A percentile compares a stretch with the other conserved stretches of the same genome.
Evolutionary conservation across 2,888 invertebrate genomes (phyloP).

Genomic region (Acronicta leporina): DNA sequence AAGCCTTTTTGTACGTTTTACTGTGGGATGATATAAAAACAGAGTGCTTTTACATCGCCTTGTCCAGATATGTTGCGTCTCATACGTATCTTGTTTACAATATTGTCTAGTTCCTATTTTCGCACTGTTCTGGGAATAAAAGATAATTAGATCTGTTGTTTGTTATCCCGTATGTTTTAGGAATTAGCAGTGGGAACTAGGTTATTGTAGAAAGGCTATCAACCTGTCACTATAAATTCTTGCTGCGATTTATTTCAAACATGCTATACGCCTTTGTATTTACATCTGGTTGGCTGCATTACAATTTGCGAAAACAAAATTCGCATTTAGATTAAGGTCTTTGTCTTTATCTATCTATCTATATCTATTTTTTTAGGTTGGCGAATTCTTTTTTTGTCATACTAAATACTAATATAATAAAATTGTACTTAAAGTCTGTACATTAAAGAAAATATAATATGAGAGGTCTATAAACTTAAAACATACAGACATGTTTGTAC

Average conservation of each 20-base stretch:
- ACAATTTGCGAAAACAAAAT: background rate
- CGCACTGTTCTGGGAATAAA: conserved; percentile 24
- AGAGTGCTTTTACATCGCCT: conserved; percentile 11
- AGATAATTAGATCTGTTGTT: conserved; percentile 28
- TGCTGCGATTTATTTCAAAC: conserved; percentile 34
- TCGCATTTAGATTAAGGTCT: background rate
- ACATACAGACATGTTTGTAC: too few relatives aligned
- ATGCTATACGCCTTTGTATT: conserved; percentile 12
- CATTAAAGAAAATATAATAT: too few relatives aligned
- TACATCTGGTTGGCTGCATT: conserved; percentile 17
- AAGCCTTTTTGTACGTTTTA: background rate
- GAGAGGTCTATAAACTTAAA: too few relatives aligned
- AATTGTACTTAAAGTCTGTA: too few relatives aligned
- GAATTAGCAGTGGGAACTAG: conserved; percentile 34
- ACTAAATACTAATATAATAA: too few relatives aligned
- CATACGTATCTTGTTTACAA: conserved; percentile 13
- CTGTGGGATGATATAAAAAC: conserved; percentile 14
- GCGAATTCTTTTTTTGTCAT: too few relatives aligned
- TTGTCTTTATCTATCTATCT: background rate
- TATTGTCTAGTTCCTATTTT: conserved; percentile 11
- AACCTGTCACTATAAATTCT: conserved; percentile 39
- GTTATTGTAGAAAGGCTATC: conserved; percentile 17
- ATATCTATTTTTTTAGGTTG: background rate
- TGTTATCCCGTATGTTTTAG: conserved; percentile 27
- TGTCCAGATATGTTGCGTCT: conserved; percentile 11